Evolutionary conservation across 2,888 invertebrate genomes (phyloP).

Genomic region (Blastobasis lacticolella): DNA sequence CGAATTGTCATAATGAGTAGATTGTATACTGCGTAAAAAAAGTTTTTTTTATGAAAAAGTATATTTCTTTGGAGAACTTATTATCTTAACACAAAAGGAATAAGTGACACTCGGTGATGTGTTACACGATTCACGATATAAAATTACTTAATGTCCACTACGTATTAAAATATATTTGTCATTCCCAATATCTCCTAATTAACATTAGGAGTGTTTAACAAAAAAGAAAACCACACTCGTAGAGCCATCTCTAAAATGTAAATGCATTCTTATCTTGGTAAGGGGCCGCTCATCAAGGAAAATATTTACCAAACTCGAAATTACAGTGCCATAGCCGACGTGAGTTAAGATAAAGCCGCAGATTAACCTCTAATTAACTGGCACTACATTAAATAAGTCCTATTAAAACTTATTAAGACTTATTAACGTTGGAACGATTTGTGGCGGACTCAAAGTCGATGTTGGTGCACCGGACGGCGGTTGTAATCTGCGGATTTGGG

Average conservation of each 20-base stretch:
- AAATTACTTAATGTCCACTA: too few relatives aligned
- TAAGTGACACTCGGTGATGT: too few relatives aligned
- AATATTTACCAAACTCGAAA: slow-evolving; percentile 64
- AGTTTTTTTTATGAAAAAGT: too few relatives aligned
- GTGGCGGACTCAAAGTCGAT: slow-evolving; percentile 18
- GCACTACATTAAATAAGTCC: slow-evolving; percentile 39
- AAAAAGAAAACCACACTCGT: too few relatives aligned
- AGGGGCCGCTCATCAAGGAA: slow-evolving; percentile 45
- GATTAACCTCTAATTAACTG: slow-evolving; percentile 61
- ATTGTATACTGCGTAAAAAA: too few relatives aligned
- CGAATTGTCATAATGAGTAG: too few relatives aligned
- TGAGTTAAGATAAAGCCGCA: slow-evolving; percentile 42
- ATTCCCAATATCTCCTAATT: too few relatives aligned
- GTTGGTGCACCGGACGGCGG: not conserved
- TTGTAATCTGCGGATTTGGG: slow-evolving; percentile 2
- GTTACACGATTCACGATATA: too few relatives aligned
- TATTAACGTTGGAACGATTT: slow-evolving; percentile 26
- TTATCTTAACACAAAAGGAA: too few relatives aligned
- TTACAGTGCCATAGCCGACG: slow-evolving; percentile 42
- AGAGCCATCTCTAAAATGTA: slow-evolving; percentile 21
- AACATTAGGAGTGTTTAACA: too few relatives aligned
- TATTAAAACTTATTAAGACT: slow-evolving; percentile 31
- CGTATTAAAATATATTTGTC: too few relatives aligned
- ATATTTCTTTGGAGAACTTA: too few relatives aligned
- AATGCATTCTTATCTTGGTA: slow-evolving; percentile 42